Conservation (phyloP, 2,797 vertebrate genomes). For the Lacerta agilis region DNA sequence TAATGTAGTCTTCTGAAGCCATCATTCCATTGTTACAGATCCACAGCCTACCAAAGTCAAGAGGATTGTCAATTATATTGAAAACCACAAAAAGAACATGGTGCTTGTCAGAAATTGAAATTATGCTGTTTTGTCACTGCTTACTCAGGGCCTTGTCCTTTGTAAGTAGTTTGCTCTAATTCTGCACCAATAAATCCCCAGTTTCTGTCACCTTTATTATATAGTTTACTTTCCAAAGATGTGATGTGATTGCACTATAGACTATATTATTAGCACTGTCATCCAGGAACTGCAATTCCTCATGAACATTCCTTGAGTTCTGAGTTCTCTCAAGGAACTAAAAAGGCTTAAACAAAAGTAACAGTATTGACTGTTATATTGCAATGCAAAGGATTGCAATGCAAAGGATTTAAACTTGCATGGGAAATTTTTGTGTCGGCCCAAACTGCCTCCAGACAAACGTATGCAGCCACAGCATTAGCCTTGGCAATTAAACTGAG, state of each 20-base stretch:
- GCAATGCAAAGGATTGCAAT: neutral
- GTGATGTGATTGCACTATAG: neutral
- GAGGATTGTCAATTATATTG: neutral
- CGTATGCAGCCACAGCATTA: neutral
- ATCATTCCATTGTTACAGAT: constrained; percentile 17
- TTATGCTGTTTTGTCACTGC: neutral
- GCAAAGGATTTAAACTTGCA: neutral
- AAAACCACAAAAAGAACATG: neutral
- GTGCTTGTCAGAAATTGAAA: neutral
- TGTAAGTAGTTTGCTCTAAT: neutral
- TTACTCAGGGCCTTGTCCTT: neutral
- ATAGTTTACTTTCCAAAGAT: neutral
- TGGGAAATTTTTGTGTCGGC: neutral
- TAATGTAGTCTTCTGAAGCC: constrained; percentile 23
- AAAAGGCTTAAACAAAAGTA: neutral
- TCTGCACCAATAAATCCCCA: neutral
- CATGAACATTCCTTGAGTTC: neutral
- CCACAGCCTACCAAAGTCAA: constrained; percentile 39
- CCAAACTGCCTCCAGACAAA: neutral
- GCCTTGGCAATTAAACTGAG: neutral
- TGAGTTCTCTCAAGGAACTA: neutral
- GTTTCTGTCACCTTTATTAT: neutral
- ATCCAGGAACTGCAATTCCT: neutral
- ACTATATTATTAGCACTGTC: neutral
- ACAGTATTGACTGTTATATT: neutral